Base-by-base conservation (phyloP, 2,797 vertebrate genomes). In the Telmatherina bonti region DNA sequence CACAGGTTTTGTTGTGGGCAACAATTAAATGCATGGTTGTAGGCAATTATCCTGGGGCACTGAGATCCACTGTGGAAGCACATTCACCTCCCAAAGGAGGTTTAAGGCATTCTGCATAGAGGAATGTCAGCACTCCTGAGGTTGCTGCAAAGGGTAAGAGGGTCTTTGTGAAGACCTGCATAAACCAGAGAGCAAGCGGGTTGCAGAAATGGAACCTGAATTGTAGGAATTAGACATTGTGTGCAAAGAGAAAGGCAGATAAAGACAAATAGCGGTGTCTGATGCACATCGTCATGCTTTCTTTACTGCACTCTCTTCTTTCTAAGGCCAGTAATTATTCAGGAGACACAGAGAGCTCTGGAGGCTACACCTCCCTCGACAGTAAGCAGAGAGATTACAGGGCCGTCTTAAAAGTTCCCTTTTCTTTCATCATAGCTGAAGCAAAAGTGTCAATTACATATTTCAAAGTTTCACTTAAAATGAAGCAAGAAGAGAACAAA, bases 241-340 rank as follows among this genome's bases (percentile, higher is more conserved):
- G 65, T 63, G 55, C 27, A 51, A 67, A 71, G 64, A 66, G 43
- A 66, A 67, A 18, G 49, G 33, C 27, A 74, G 64, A 67, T 72
- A 60, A 70, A 73, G 72, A 82, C 78, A 70, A 60, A 70, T 62
- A 62, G 66, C 29, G 59, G 62, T 49, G 63, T 86, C 77, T 85
- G 75, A 77, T 66, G 82, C 73, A 81, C 80, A 70, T 74, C 66
- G 79, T 67, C 74, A 57, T n/a, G 7, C 69, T 78, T 73, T 78
- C 69, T 81, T 66, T 45, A 7, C 58, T 59, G 59, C 74, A 61
- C 79, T 79, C 75, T 83, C 80, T 60, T 85, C 80, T 84, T 67
- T 85, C 74, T 65, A 27, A 79, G 76, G 75, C 41, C 81, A 88
- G 85, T 88, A 87, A 90, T 92, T 89, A 91, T 89, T 88, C 72